Percentiles rank a stretch among this genome's conserved stretches.
phyloP scores from a whole-genome alignment of 2,113 vertebrate genomes.

The Mustela nigripes region DNA sequence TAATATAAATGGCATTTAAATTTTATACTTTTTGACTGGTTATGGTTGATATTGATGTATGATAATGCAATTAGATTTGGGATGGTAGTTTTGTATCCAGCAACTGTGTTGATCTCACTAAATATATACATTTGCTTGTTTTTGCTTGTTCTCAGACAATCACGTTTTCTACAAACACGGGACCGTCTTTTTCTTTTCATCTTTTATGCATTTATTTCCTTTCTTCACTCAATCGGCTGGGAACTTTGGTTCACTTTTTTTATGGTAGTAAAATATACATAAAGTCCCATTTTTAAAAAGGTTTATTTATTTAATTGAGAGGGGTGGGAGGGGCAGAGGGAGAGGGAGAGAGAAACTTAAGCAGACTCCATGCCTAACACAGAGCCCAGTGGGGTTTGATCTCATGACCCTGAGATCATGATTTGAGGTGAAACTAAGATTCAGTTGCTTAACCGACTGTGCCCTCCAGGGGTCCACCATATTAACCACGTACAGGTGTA shows the following conservation, averaged over 20 bases:
- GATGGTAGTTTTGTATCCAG: background rate
- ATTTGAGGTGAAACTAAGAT: background rate
- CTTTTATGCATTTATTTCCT: background rate
- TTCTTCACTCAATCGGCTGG: background rate
- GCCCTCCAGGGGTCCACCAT: background rate
- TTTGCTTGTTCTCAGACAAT: background rate
- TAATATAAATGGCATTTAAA: background rate
- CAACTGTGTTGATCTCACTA: background rate
- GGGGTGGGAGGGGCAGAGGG: background rate
- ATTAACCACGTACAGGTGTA: fast-evolving
- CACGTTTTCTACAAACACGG: background rate
- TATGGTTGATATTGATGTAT: background rate
- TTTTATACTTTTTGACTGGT: background rate
- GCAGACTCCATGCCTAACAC: background rate
- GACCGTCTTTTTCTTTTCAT: background rate
- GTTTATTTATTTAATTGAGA: background rate
- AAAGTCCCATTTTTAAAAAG: background rate
- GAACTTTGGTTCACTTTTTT: background rate
- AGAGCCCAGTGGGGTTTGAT: background rate
- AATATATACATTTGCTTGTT: background rate
- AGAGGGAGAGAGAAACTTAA: background rate
- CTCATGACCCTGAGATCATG: background rate
- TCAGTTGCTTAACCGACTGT: background rate
- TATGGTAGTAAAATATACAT: too few relatives aligned
- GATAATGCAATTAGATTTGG: background rate